phyloP scores from a whole-genome alignment of 2,113 vertebrate species.

The Nyctereutes procyonoides region DNA sequence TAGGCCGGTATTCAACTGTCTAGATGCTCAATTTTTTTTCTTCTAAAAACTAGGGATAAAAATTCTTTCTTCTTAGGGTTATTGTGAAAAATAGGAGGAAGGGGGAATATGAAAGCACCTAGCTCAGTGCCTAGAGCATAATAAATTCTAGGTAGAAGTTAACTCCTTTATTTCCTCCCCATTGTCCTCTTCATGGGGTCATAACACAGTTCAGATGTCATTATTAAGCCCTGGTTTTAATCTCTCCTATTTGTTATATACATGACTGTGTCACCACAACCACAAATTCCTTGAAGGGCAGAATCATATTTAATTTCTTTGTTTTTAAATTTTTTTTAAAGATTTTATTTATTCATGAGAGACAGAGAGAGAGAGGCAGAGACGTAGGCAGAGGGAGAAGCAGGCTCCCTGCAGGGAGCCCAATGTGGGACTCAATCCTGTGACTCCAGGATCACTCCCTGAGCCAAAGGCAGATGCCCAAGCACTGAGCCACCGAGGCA shows the following conservation, averaged over 20 bases:
- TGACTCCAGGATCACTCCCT: too few relatives aligned
- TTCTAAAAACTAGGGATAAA: neutral
- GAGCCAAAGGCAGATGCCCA: too few relatives aligned
- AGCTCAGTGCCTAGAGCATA: neutral
- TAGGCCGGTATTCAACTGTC: neutral
- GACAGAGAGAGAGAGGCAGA: too few relatives aligned
- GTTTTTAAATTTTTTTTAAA: too few relatives aligned
- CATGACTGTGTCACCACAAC: neutral
- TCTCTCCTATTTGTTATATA: neutral
- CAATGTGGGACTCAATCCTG: too few relatives aligned
- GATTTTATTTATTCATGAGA: too few relatives aligned
- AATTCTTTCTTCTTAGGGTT: neutral
- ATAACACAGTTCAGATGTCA: neutral
- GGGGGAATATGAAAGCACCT: neutral
- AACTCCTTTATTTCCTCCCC: neutral
- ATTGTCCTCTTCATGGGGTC: neutral
- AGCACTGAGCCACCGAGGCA: too few relatives aligned
- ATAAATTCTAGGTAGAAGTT: neutral
- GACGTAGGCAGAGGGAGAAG: too few relatives aligned
- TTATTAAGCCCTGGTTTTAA: neutral
- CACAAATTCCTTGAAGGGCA: neutral
- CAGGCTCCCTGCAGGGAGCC: too few relatives aligned
- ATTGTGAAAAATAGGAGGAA: neutral
- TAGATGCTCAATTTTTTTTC: neutral
- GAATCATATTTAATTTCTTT: neutral